Conservation (phyloP, 2,888 invertebrate species). For the Lydus trimaculatus region DNA sequence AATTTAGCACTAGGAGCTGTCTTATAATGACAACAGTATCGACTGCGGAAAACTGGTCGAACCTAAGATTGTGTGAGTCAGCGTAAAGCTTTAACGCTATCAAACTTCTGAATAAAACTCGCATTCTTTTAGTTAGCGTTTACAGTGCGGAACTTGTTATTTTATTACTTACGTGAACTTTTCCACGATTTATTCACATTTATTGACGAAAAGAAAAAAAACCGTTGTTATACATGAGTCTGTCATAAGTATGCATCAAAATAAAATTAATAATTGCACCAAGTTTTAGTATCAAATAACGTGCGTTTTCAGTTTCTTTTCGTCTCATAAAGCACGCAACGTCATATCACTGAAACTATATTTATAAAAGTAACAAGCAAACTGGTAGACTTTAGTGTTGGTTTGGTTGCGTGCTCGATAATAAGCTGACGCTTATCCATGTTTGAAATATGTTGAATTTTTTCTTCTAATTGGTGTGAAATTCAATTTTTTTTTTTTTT, state of each 20-base stretch:
- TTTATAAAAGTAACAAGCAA: conserved; percentile 26
- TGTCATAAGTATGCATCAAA: conserved; percentile 9
- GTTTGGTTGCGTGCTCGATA: conserved; percentile 52
- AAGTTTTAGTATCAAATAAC: conserved; percentile 15
- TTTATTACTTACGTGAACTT: neutral
- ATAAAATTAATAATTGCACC: conserved; percentile 20
- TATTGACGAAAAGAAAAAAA: neutral
- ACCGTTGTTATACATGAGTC: too few relatives aligned
- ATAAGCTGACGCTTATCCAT: conserved; percentile 44
- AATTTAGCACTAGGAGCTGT: too few relatives aligned
- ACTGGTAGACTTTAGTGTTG: conserved; percentile 49
- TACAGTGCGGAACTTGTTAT: neutral
- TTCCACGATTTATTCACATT: neutral
- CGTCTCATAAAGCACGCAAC: conserved; percentile 31
- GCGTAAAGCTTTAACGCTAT: too few relatives aligned
- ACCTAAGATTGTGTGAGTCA: too few relatives aligned
- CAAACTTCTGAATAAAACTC: too few relatives aligned
- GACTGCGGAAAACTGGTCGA: too few relatives aligned
- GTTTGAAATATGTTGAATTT: neutral
- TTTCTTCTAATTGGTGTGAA: neutral
- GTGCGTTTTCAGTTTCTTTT: conserved; percentile 14
- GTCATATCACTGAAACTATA: conserved; percentile 26
- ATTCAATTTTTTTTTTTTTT: too few relatives aligned
- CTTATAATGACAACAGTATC: too few relatives aligned
- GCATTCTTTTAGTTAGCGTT: neutral